Base-by-base conservation (phyloP, 2,888 invertebrate species). In the Yponomeuta malinellus region DNA sequence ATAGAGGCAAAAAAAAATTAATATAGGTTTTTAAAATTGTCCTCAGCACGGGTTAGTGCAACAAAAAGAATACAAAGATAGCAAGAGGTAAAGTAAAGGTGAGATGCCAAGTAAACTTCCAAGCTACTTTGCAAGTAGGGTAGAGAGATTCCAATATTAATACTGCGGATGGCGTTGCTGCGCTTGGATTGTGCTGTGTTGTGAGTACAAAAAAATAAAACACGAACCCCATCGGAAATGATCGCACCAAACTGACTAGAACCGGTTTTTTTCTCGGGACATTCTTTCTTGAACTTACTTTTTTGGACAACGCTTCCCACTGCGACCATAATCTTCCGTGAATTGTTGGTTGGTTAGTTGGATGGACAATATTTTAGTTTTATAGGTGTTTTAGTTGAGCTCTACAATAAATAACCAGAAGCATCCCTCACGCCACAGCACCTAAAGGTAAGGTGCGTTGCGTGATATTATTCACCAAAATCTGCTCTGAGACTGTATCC, bases 151-250 rank as follows among this genome's bases (percentile, higher is more conserved):
- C 8, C 43, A 43, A 43, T 8, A 43, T 43, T 5, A 43, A 43
- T 43, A 43, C 12, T 59, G 12, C 10, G 2, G 10, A 12, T 52
- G 12, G 10, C 52, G 10, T 52, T 52, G 8, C 15, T 4, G 65
- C 82, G 83, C 83, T 89, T 68, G 4, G 48, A 43, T 43, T 68
- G 8, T 48, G n/a, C 52, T 59, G 52, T 59, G n/a, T 69, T 59
- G 52, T 59, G 52, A 23, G 12, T 59, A 48, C 68, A 69, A 69
- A 69, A 23, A 69, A 69, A 69, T 86, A 90, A 90, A 89, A 90
- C 89, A 87, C 83, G 83, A 85, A 87, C 87, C 89, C 85, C 90
- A 90, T 87, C 90, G 91, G 91, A 92, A 91, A 90, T 90, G 90
- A 70, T 72, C 72, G 70, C 63, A 70, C 68, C 70, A 65, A 72